Evolutionary conservation across 2,797 vertebrate species (phyloP), one percentile per base, ranked within the genome.

Genomic region (Acipenser oxyrinchus): DNA sequence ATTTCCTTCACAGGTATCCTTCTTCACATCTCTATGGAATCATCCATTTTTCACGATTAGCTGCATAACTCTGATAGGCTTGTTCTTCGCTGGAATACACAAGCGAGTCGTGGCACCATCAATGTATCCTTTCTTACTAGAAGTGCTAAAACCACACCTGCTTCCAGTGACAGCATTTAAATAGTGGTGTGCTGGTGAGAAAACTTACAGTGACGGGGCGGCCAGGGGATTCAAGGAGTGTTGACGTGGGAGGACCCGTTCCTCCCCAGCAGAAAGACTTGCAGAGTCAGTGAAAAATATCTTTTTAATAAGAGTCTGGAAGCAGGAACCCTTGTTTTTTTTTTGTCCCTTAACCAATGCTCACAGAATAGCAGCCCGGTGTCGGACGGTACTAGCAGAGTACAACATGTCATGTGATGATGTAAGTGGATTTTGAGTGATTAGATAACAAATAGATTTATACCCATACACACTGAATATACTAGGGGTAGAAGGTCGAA

Each of bases 381-480:
- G 97, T 87, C 92, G 96, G 80, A 99, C 94, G 6, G 92, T 99
- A 80, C 85, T 99, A 85, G 94, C 96, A 80, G 97, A 99, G 81
- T 99, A 99, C 88, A 99, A 99, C 79, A 99, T 99, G 97, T 99
- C 97, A 77, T 99, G 97, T 84, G 97, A 99, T 77, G 97, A 99
- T 71, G 96, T 99, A 83, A 93, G 95, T 94, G 71, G 13, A 67
- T 78, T 1, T 69, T 23, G 6, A 1, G 66, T 52, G 9, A 49
- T 59, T 5, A 60, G 6, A 37, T 49, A 50, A 12, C 37, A 10
- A 51, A 4, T 51, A 11, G 60, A 65, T 51, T 12, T 59, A 49
- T 18, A 57, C 53, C 15, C n/a, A 48, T 37, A 37, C 37, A 6
- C 5, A 37, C 37, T 37, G 37, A 11, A 1, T 65, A 15, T 10